Conservation (phyloP, 2,888 invertebrate genomes). For the Kuschelorhynchus macadamiae region DNA sequence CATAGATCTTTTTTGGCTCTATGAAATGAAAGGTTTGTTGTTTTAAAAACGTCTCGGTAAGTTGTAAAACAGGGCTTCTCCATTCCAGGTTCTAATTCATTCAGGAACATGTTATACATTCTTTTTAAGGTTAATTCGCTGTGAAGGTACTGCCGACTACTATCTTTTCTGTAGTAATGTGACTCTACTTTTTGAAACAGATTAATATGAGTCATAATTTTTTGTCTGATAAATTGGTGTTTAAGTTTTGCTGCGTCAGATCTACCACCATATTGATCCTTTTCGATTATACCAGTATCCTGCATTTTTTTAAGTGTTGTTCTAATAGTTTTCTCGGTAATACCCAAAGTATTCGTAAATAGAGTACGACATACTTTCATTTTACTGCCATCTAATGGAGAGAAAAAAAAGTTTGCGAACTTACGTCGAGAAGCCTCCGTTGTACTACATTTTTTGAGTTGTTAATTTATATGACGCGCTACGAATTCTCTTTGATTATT, state of each 20-base stretch:
- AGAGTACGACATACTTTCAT: neutral
- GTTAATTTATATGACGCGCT: neutral
- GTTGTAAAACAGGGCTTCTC: neutral
- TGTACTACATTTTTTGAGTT: constrained; percentile 9
- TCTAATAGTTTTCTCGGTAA: neutral
- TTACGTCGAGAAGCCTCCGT: neutral
- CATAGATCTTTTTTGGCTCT: constrained; percentile 25
- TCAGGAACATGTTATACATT: constrained; percentile 19
- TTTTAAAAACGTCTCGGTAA: too few relatives aligned
- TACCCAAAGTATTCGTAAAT: constrained; percentile 10
- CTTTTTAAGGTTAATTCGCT: constrained; percentile 20
- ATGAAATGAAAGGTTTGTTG: too few relatives aligned
- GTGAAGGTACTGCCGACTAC: constrained; percentile 28
- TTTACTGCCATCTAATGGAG: neutral
- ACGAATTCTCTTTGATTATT: constrained; percentile 6
- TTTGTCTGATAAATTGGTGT: neutral
- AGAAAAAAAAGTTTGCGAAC: neutral
- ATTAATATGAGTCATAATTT: constrained; percentile 18
- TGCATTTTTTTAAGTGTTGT: neutral
- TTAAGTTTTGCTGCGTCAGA: constrained; percentile 1
- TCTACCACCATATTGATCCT: constrained; percentile 9
- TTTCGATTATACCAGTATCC: constrained; percentile 5
- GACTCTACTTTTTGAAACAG: constrained; percentile 32
- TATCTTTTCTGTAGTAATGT: constrained; percentile 31
- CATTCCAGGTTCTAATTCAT: neutral